Percentiles rank a stretch among this genome's conserved stretches.
These are phyloP conservation scores for Cylloceria caligata DNA, from an alignment of 2,888 invertebrate species.

Conservation along the genomic window DNA sequence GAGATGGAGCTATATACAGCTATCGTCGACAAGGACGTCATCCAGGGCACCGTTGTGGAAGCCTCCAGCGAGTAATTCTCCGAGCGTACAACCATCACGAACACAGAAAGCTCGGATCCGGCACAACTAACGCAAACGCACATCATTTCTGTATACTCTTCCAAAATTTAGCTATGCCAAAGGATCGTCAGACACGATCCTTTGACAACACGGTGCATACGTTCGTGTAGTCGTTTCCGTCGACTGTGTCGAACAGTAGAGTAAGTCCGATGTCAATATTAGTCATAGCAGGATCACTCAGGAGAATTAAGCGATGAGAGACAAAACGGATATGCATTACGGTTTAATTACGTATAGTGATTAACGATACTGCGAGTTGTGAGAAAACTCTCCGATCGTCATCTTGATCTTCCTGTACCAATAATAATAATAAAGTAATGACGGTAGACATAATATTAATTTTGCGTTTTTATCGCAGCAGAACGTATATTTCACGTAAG, in stretches of 20 bases:
- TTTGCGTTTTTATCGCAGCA: neutral
- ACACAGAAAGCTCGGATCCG: slow-evolving; percentile 11
- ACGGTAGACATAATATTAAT: neutral
- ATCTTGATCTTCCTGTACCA: no score
- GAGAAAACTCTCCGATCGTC: neutral
- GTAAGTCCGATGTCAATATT: slow-evolving; percentile 46
- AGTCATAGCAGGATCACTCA: slow-evolving; percentile 12
- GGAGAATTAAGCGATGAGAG: neutral
- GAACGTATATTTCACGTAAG: neutral
- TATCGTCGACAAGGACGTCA: slow-evolving; percentile 35
- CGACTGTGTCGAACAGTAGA: neutral
- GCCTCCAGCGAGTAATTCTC: slow-evolving; percentile 47
- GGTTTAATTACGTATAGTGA: no score
- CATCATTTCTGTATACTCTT: slow-evolving; percentile 12
- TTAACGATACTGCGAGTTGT: neutral
- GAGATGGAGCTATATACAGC: neutral
- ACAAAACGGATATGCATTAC: slow-evolving; percentile 14
- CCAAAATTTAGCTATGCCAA: slow-evolving; percentile 50
- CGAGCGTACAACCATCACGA: slow-evolving; percentile 32
- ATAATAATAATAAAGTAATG: neutral
- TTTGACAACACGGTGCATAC: slow-evolving; percentile 37
- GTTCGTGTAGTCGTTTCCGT: neutral
- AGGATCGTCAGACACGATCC: slow-evolving; percentile 34
- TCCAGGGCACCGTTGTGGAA: neutral
- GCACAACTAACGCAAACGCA: slow-evolving; percentile 33